phyloP scores from a whole-genome alignment of 2,888 invertebrate genomes.

The Electrophaes corylata region DNA sequence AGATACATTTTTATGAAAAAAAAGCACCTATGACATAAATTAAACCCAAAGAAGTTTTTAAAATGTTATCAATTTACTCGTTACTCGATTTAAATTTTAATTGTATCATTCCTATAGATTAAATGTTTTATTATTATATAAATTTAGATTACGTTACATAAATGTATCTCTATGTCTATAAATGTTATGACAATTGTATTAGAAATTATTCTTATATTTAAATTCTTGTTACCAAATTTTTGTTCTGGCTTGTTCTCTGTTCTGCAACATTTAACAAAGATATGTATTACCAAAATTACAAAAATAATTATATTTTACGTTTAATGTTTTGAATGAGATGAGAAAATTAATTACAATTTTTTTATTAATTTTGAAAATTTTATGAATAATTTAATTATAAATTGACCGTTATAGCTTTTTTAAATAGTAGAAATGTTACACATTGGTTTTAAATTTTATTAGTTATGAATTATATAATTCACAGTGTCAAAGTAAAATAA shows the following conservation, averaged over 20 bases:
- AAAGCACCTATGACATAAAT: constrained; percentile 1
- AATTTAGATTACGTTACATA: constrained; percentile 29
- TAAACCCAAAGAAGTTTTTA: constrained; percentile 44
- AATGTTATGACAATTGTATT: constrained; percentile 30
- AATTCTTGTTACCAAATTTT: constrained; percentile 17
- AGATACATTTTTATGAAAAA: background rate
- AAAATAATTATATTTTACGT: too few species aligned
- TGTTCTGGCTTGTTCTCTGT: constrained; percentile 1
- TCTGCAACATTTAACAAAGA: background rate
- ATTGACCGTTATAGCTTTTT: background rate
- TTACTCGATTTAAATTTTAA: constrained; percentile 33
- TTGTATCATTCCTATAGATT: constrained; percentile 65
- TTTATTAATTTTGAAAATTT: background rate
- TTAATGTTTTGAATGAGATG: background rate
- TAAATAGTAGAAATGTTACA: background rate
- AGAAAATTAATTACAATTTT: too few species aligned
- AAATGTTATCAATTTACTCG: constrained; percentile 4
- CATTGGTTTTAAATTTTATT: background rate
- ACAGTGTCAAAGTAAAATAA: background rate
- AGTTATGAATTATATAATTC: background rate
- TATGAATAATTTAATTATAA: too few species aligned
- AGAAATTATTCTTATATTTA: constrained; percentile 7
- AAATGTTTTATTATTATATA: constrained; percentile 47
- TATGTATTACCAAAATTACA: background rate
- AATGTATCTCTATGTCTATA: constrained; percentile 21